These are phyloP conservation scores for Ditula angustiorana DNA, from an alignment of 2,888 invertebrate genomes.

Conservation along the genomic window DNA sequence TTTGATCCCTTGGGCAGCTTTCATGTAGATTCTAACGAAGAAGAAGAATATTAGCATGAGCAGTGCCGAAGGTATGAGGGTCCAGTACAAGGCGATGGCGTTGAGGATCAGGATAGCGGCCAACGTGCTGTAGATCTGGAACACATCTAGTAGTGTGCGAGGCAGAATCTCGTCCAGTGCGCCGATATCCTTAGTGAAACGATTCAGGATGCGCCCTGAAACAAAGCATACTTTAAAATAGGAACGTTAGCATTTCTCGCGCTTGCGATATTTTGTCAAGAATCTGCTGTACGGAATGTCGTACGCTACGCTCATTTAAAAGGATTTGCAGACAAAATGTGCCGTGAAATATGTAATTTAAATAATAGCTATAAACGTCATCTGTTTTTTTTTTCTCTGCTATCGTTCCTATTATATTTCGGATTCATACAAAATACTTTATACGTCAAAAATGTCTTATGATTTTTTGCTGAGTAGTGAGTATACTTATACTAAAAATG, in stretches of 20 bases:
- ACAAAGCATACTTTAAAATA: constrained; percentile 31
- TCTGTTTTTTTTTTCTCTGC: no score
- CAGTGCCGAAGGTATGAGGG: constrained; percentile 85
- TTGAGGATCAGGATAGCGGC: constrained; percentile 87
- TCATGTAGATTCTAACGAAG: constrained; percentile 87
- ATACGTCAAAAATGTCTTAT: no score
- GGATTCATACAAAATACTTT: no score
- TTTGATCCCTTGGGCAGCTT: constrained; percentile 89
- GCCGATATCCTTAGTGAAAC: constrained; percentile 95
- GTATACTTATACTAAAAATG: no score
- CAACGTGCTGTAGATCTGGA: constrained; percentile 82
- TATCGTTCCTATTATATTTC: no score
- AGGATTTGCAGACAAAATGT: no score
- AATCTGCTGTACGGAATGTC: no score
- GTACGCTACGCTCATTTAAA: no score
- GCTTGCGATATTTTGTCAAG: not conserved
- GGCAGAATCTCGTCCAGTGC: constrained; percentile 92
- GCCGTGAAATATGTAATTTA: no score
- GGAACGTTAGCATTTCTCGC: not conserved
- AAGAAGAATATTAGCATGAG: constrained; percentile 85
- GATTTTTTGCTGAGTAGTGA: no score
- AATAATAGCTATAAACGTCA: no score
- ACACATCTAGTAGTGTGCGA: constrained; percentile 88
- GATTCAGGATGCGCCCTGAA: constrained; percentile 88
- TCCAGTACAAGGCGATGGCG: constrained; percentile 86